These are phyloP conservation scores for Thamnophis sirtalis DNA, from an alignment of 2,113 vertebrate species.

Conservation along the genomic window DNA sequence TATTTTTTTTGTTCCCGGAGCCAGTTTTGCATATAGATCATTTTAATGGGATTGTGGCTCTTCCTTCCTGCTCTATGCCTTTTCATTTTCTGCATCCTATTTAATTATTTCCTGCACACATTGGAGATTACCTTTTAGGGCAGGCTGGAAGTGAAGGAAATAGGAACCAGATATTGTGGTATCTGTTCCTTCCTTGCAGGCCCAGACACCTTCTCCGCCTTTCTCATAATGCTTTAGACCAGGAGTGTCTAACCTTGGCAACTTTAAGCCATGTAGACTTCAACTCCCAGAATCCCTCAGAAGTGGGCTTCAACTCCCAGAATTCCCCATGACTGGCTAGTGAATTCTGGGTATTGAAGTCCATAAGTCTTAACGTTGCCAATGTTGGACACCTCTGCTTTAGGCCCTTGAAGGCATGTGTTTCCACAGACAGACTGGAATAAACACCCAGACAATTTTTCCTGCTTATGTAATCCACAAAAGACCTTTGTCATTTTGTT, in stretches of 20 bases:
- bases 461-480: slow-evolving; percentile 17
- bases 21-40: neutral
- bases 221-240: neutral
- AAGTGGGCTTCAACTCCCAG: neutral
- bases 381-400: neutral
- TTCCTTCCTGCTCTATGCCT: neutral
- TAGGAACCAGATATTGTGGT: neutral
- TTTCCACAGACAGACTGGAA: slow-evolving; percentile 13
- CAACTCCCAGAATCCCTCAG: neutral
- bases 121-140: slow-evolving; percentile 26
- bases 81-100: neutral
- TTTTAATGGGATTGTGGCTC: neutral
- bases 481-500: slow-evolving; percentile 33
- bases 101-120: slow-evolving; percentile 17
- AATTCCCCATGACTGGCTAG: neutral
- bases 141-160: neutral
- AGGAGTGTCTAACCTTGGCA: neutral
- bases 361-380: neutral
- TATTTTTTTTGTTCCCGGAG: slow-evolving; percentile 11
- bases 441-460: slow-evolving; percentile 9
- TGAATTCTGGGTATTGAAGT: neutral
- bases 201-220: neutral
- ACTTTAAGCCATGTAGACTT: neutral
- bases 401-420: neutral
- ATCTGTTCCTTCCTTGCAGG: neutral